A percentile compares a stretch with the other conserved stretches of the same genome.
Conservation (phyloP, 2,797 vertebrate genomes). For the Syncerus caffer region DNA sequence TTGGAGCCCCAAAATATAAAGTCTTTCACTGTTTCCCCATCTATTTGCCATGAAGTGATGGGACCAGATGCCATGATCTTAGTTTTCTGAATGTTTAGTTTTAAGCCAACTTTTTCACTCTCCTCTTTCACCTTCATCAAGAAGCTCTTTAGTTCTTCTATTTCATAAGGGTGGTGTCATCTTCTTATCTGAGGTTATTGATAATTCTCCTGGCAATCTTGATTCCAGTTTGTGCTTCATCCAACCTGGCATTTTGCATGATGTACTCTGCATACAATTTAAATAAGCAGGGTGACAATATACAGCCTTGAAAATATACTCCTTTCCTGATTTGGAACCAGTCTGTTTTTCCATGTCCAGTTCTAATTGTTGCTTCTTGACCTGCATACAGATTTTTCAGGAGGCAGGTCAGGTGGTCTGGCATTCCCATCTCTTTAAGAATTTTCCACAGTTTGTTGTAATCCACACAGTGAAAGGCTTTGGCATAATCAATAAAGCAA, state of each 20-base stretch:
- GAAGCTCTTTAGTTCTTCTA: background rate
- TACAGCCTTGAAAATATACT: background rate
- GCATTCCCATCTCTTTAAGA: background rate
- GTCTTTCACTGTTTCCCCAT: background rate
- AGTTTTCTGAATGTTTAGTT: background rate
- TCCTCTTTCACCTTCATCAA: background rate
- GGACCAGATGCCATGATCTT: background rate
- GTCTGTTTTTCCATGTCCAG: background rate
- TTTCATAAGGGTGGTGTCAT: background rate
- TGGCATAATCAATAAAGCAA: background rate
- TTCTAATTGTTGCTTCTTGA: background rate
- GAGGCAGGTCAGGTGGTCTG: background rate
- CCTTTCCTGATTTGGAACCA: background rate
- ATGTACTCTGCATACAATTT: background rate
- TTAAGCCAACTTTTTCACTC: background rate
- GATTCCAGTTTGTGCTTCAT: background rate
- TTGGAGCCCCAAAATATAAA: background rate
- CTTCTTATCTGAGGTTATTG: background rate
- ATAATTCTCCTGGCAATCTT: background rate
- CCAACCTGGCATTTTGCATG: background rate
- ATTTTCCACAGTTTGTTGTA: background rate
- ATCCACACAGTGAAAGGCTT: background rate
- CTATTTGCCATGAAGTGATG: background rate
- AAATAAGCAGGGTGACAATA: background rate
- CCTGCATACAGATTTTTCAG: background rate